phyloP scores from a whole-genome alignment of 2,113 vertebrate species.

The Semnornis frantzii region DNA sequence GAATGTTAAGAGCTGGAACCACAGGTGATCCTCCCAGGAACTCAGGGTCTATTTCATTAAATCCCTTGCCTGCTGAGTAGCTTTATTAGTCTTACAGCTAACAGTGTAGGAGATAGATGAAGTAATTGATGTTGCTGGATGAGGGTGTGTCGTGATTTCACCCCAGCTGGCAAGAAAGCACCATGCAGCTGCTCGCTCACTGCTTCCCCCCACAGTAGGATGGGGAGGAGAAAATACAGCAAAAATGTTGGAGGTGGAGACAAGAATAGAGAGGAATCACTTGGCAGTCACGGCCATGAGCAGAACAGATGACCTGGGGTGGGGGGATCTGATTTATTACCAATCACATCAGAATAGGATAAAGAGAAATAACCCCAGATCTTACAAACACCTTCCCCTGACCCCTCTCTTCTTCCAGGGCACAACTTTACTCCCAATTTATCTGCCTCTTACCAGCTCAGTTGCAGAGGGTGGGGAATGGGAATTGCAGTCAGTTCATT shows the following conservation, averaged over 20 bases:
- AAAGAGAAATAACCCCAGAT: not conserved
- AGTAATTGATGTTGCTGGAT: conserved; percentile 48
- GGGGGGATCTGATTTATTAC: not conserved
- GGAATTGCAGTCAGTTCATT: not conserved
- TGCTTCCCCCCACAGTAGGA: no score
- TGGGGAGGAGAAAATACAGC: no score
- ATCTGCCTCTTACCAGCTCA: not conserved
- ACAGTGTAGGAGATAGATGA: conserved; percentile 27
- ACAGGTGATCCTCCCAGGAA: conserved; percentile 45
- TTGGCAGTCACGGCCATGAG: no score
- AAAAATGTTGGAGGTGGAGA: no score
- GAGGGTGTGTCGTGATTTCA: not conserved
- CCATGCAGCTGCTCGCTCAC: no score
- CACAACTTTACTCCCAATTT: no score
- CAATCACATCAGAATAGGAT: not conserved
- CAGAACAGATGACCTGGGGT: not conserved
- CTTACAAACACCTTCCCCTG: not conserved
- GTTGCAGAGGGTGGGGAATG: not conserved
- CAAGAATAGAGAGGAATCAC: not conserved
- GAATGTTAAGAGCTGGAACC: conserved; percentile 54
- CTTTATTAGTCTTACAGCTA: conserved; percentile 63
- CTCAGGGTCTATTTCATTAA: conserved; percentile 62
- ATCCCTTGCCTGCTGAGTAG: conserved; percentile 43
- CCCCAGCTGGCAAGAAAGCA: not conserved
- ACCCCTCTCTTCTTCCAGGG: not conserved